Conservation (phyloP, 2,113 vertebrate genomes). For the Eidolon helvum region DNA sequence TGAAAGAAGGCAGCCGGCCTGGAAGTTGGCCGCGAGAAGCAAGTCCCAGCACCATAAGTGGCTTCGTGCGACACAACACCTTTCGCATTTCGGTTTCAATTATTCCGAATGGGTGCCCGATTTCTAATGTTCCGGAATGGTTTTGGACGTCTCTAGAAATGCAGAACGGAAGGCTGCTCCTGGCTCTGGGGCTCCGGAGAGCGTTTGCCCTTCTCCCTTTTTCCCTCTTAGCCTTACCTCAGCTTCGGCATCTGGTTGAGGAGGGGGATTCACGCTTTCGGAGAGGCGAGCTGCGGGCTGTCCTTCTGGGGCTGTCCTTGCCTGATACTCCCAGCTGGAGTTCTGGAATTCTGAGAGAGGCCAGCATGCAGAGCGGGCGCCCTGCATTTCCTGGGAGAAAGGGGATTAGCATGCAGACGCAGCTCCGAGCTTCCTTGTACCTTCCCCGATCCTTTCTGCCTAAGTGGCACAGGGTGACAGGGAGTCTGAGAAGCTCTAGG, state of each 20-base stretch:
- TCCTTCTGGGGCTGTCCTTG: constrained; percentile 70
- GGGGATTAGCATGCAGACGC: no score
- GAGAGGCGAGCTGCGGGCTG: no score
- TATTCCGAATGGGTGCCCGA: constrained; percentile 78
- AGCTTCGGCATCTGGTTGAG: background rate
- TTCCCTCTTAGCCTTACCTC: background rate
- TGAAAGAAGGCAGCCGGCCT: constrained; percentile 79
- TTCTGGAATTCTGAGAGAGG: background rate
- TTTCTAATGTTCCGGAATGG: constrained; percentile 79
- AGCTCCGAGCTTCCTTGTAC: background rate
- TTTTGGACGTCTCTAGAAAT: constrained; percentile 65
- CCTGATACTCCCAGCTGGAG: constrained; percentile 63
- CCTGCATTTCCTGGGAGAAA: no score
- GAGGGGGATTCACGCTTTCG: background rate
- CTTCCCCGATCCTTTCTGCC: background rate
- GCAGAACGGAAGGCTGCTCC: constrained; percentile 62
- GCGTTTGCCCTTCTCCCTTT: background rate
- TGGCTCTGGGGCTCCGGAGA: background rate
- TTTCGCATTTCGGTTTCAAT: constrained; percentile 81
- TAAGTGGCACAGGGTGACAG: rapidly evolving
- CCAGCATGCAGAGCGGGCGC: background rate
- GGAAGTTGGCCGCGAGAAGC: constrained; percentile 79
- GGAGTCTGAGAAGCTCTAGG: background rate
- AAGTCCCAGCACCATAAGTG: constrained; percentile 80
- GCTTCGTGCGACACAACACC: constrained; percentile 78